Evolutionary conservation across 2,113 vertebrate genomes (phyloP).

Genomic region (Monopterus albus): DNA sequence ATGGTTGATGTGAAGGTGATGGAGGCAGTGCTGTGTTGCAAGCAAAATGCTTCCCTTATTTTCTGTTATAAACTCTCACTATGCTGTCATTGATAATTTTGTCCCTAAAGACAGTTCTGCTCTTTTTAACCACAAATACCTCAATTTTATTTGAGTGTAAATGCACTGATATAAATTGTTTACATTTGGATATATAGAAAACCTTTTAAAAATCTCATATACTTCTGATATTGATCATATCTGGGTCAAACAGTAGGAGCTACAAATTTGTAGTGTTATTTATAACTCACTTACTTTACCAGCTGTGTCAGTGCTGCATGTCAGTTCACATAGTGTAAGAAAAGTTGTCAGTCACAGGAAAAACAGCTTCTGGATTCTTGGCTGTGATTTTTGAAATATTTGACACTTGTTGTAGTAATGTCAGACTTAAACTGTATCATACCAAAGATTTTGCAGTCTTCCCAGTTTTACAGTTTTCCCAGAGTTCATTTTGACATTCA

Average conservation of each 20-base stretch:
- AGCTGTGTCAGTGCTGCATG: constrained; percentile 7
- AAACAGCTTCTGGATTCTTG: background rate
- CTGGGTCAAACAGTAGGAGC: background rate
- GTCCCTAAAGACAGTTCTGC: background rate
- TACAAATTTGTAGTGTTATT: constrained; percentile 23
- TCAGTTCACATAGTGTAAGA: constrained; percentile 7
- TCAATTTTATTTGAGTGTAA: no score
- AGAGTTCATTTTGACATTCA: constrained; percentile 13
- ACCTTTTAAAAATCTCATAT: background rate
- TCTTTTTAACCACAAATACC: no score
- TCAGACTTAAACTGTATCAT: background rate
- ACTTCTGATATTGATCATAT: constrained; percentile 24
- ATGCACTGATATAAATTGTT: background rate
- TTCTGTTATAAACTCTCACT: background rate
- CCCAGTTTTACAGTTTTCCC: constrained; percentile 5
- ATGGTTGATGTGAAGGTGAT: background rate
- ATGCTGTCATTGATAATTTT: background rate
- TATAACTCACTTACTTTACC: constrained; percentile 23
- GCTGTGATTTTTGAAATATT: constrained; percentile 24
- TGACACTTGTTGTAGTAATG: background rate
- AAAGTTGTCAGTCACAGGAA: constrained; percentile 38
- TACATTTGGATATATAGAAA: background rate
- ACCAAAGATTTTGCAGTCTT: constrained; percentile 14
- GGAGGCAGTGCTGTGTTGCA: background rate
- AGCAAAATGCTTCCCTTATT: background rate